Conservation (phyloP, 2,888 invertebrate species). For the Pseudococcus jackbeardsleyi region DNA sequence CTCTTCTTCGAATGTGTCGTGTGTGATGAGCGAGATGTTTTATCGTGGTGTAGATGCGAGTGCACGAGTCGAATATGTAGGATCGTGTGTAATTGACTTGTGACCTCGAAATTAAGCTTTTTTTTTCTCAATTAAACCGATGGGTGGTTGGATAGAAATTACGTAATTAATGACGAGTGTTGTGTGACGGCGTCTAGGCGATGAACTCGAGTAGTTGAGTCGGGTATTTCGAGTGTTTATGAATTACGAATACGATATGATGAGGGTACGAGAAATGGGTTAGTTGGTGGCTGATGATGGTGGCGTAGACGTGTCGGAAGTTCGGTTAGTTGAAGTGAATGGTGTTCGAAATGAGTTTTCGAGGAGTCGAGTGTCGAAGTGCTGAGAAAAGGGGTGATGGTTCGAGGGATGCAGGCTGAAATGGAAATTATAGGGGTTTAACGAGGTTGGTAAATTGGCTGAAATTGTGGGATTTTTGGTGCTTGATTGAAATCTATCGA, state of each 20-base stretch:
- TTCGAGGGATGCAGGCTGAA: too few relatives aligned
- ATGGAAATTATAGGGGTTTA: too few relatives aligned
- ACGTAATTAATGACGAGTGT: slow-evolving; percentile 9
- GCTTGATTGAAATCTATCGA: too few relatives aligned
- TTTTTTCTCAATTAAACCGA: slow-evolving; percentile 26
- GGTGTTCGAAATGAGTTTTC: too few relatives aligned
- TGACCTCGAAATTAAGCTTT: slow-evolving; percentile 39
- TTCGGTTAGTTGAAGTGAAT: too few relatives aligned
- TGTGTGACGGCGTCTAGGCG: not conserved
- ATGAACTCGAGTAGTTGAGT: not conserved
- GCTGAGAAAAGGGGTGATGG: too few relatives aligned
- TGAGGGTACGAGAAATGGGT: not conserved
- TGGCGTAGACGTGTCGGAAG: not conserved
- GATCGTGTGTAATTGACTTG: slow-evolving; percentile 47
- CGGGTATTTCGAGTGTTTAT: not conserved
- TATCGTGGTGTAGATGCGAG: not conserved
- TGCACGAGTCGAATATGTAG: not conserved
- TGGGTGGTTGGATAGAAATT: slow-evolving; percentile 8
- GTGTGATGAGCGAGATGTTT: not conserved
- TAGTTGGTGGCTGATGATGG: not conserved
- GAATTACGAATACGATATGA: not conserved
- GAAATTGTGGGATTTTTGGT: too few relatives aligned
- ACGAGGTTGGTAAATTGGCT: too few relatives aligned
- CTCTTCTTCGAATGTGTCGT: not conserved
- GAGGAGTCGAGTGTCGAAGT: too few relatives aligned